Conservation (phyloP, 92 coral and sea anemone species). For the Meandrina meandrites region DNA sequence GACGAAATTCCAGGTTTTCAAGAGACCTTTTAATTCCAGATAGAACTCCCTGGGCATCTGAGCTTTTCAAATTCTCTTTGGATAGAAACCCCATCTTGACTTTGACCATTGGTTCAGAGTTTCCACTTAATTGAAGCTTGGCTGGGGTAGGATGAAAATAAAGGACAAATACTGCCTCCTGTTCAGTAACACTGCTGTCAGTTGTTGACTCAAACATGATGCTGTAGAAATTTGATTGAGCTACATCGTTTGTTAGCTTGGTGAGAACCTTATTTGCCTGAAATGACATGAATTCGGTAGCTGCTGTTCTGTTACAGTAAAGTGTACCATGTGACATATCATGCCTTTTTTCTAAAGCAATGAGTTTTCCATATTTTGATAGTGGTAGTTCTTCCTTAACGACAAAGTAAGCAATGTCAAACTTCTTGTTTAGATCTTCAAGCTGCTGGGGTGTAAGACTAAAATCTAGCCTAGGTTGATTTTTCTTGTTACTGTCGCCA, state of each 20-base stretch:
- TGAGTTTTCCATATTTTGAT: constrained; percentile 52
- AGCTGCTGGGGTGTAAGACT: constrained; percentile 45
- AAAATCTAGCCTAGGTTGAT: constrained; percentile 48
- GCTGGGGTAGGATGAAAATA: no score
- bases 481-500: constrained; percentile 33
- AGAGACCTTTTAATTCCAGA: no score
- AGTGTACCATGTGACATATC: constrained; percentile 24
- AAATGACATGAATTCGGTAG: constrained; percentile 57
- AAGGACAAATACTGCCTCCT: no score
- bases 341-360: constrained; percentile 54
- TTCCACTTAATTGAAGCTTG: no score
- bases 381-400: constrained; percentile 60
- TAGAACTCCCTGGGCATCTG: no score
- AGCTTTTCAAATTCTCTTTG: no score
- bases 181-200: no score
- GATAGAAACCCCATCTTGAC: no score
- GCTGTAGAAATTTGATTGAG: constrained; percentile 56
- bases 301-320: constrained; percentile 54
- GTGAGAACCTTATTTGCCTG: constrained; percentile 48
- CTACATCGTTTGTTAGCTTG: constrained; percentile 40
- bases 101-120: no score
- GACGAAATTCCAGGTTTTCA: no score
- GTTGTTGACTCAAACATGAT: no score
- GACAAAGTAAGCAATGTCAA: constrained; percentile 56
- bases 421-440: constrained; percentile 41